Base-by-base conservation (phyloP, 2,888 invertebrate genomes). In the Metellina segmentata region DNA sequence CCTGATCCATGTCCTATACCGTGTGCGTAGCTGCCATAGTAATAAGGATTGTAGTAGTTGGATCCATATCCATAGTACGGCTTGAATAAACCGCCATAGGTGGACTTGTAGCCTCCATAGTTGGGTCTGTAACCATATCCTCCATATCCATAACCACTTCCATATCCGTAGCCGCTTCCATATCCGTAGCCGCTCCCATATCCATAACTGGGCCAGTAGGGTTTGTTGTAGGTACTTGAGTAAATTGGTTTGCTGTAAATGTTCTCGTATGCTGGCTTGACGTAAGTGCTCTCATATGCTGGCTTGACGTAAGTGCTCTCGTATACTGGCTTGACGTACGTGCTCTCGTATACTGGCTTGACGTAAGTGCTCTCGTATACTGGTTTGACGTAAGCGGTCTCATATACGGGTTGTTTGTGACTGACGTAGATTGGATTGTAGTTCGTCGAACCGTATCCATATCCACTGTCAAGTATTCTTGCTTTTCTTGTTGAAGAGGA, bases 21-120 rank as follows among this genome's bases (percentile, higher is more conserved):
- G 7, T 87, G 91, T 4, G 87, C 49, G 20, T 91, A 91, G 34
- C 83, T 88, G 7, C 91, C 91, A 19, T 87, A 74, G 9, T 83
- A 91, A 51, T 91, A 87, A 53, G 91, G 91, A 79, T 91, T 61
- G 19, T 87, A 86, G 13, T 86, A 86, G 13, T 70, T 52, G 0
- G 81, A 81, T 7, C 53, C 77, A 19, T 86, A 71, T n/a, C 81
- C 70, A 16, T 82, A 77, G 51, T 81, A 74, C 5, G 90, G 85
- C 20, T 77, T 81, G 20, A 86, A 86, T 11, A 51, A 7, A 16
- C 13, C 48, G 7, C 34, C 69, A n/a, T 87, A 81, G 53, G 72
- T 69, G 16, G 79, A 51, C 61, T 53, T 81, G 61, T 81, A 81
- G 0, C 53, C 61, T 72, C 75, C 74, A 16, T 81, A 49, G 48